A percentile compares a stretch with the other conserved stretches of the same genome.
Conservation (phyloP, 1,140 invertebrate species). For the Linepithema humile region DNA sequence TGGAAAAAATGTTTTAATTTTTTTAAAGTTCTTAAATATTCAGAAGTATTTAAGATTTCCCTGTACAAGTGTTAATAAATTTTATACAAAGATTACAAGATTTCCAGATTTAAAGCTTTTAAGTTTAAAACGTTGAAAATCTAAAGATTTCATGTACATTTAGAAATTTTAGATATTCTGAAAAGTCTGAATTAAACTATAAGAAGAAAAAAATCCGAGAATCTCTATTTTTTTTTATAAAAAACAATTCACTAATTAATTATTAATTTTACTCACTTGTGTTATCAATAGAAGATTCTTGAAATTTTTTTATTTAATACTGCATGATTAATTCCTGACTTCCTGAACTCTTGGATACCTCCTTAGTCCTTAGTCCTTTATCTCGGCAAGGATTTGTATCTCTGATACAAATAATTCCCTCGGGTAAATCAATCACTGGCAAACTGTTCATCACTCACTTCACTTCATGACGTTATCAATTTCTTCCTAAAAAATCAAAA, state of each 20-base stretch:
- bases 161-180: too few relatives aligned
- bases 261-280: constrained; percentile 6
- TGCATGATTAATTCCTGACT: background rate
- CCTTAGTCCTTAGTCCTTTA: background rate
- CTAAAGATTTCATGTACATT: too few relatives aligned
- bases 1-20: too few relatives aligned
- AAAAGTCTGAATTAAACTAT: too few relatives aligned
- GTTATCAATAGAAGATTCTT: background rate
- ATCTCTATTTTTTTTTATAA: background rate
- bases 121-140: too few relatives aligned
- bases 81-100: too few relatives aligned
- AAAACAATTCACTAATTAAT: background rate
- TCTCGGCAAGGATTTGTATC: background rate
- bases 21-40: too few relatives aligned
- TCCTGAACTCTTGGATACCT: background rate
- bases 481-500: background rate
- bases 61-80: too few relatives aligned
- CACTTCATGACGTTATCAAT: background rate
- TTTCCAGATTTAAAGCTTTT: too few relatives aligned
- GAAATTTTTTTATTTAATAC: background rate
- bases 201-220: too few relatives aligned
- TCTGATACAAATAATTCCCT: background rate
- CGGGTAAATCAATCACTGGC: constrained; percentile 11
- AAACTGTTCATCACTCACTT: constrained; percentile 40
- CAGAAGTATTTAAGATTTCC: too few relatives aligned